A percentile compares a stretch with the other conserved stretches of the same genome.
These are phyloP conservation scores for Phorcus lineatus DNA, from an alignment of 2,888 invertebrate species.

Conservation along the genomic window DNA sequence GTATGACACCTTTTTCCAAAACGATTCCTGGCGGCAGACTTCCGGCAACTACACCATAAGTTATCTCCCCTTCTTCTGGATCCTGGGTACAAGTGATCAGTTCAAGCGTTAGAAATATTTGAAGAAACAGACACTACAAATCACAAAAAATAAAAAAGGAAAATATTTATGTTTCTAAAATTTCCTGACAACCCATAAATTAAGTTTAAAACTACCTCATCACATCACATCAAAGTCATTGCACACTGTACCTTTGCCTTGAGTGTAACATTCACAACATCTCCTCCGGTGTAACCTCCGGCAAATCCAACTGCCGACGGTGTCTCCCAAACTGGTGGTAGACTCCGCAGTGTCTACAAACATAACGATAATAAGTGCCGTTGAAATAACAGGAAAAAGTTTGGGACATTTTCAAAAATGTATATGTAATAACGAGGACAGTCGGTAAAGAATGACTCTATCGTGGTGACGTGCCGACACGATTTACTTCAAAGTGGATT, in stretches of 20 bases:
- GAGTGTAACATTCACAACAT: conserved; percentile 40
- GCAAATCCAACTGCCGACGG: conserved; percentile 46
- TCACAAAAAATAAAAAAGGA: no score
- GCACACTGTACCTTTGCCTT: conserved; percentile 41
- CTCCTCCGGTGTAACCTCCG: conserved; percentile 47
- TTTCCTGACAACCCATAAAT: no score
- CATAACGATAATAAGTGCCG: no score
- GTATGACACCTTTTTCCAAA: conserved; percentile 39
- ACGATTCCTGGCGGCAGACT: conserved; percentile 47
- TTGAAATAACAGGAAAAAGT: no score
- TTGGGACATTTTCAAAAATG: no score
- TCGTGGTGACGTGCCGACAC: no score
- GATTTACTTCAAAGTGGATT: no score
- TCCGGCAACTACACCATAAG: conserved; percentile 45
- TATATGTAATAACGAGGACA: no score
- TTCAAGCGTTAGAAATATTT: background rate
- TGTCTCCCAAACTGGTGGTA: conserved; percentile 50
- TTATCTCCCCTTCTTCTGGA: conserved; percentile 44
- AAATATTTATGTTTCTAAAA: background rate
- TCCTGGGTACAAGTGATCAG: conserved; percentile 34
- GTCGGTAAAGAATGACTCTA: no score
- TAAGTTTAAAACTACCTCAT: background rate
- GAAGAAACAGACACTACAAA: no score
- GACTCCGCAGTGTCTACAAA: conserved; percentile 44
- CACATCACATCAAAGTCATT: background rate